Evolutionary conservation across 1,140 invertebrate genomes (phyloP), one percentile per base, ranked within the genome.

Genomic region (Onthophagus taurus): DNA sequence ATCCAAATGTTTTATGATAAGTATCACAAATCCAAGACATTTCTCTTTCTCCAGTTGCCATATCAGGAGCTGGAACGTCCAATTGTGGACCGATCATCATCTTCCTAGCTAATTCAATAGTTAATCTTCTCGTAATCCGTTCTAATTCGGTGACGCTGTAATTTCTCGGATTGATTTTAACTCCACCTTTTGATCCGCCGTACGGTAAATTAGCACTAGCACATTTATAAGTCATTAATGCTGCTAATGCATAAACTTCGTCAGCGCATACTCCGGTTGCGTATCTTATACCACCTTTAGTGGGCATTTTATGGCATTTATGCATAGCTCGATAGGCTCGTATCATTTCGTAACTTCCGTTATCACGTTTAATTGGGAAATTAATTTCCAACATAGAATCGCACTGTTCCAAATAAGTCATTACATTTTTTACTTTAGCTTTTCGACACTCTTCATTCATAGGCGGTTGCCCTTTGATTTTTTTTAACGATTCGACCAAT

Each of bases 21-120:
- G 96, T 99, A 63, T 99, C 96, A 4, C 95, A 93, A 64, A 99
- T 97, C 95, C 94, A 99, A 24, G 89, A 92, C 96, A 99, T 99
- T 70, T 98, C 95, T 31, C 94, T 77, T 68, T 98, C 96, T 26
- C 94, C 92, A 11, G 96, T 99, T 24, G 95, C 96, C 91, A 97
- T 96, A 58, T 90, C 87, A 29, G 96, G 96, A 24, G 96, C 96
- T 26, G 94, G 94, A 6, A 99, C 95, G 72, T 99, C 94, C 41
- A 97, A 82, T 50, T 91, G 93, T 50, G 94, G 93, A 60, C 90
- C 95, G 68, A 99, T 95, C 66, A 99, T 99, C 53, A 94, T 93
- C 64, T 99, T 99, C 74, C 98, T 99, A 41, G 95, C 90, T 54
- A 99, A 75, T 64, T 99, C 95, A 30, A 99, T 78, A 8, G 96